Conservation (phyloP, 2,113 vertebrate species). For the Condylura cristata region DNA sequence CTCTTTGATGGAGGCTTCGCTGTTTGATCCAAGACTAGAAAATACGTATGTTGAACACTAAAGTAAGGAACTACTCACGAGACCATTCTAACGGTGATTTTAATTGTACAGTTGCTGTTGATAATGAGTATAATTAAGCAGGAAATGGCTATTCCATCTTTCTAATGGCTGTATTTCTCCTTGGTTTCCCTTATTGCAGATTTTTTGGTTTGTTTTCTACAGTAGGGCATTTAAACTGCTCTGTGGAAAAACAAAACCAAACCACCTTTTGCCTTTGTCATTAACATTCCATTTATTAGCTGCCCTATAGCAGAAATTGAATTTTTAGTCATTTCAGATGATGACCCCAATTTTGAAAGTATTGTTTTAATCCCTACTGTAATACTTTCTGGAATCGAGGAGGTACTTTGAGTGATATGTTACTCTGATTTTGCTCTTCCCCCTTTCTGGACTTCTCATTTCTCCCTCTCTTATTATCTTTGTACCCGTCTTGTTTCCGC, state of each 20-base stretch:
- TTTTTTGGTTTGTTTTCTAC: constrained; percentile 29
- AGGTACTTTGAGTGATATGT: neutral
- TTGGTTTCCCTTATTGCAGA: constrained; percentile 53
- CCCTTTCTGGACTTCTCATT: neutral
- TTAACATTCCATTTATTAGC: constrained; percentile 48
- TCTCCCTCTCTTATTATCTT: neutral
- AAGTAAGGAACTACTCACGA: constrained; percentile 52
- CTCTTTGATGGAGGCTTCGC: neutral
- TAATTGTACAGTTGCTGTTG: constrained; percentile 76
- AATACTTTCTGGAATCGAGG: neutral
- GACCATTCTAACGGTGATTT: constrained; percentile 36
- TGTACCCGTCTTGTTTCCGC: neutral
- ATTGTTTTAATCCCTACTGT: neutral
- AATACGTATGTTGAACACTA: neutral
- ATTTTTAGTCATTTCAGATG: neutral
- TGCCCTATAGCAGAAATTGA: neutral
- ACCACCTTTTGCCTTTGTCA: constrained; percentile 24
- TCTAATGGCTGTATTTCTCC: constrained; percentile 61
- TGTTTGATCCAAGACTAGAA: neutral
- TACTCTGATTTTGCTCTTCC: neutral
- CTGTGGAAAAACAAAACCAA: neutral
- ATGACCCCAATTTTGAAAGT: neutral
- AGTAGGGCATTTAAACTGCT: neutral
- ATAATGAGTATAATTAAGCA: constrained; percentile 72
- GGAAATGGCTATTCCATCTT: constrained; percentile 51